Base-by-base conservation (phyloP, 1,140 invertebrate genomes). In the Drosophila elegans region DNA sequence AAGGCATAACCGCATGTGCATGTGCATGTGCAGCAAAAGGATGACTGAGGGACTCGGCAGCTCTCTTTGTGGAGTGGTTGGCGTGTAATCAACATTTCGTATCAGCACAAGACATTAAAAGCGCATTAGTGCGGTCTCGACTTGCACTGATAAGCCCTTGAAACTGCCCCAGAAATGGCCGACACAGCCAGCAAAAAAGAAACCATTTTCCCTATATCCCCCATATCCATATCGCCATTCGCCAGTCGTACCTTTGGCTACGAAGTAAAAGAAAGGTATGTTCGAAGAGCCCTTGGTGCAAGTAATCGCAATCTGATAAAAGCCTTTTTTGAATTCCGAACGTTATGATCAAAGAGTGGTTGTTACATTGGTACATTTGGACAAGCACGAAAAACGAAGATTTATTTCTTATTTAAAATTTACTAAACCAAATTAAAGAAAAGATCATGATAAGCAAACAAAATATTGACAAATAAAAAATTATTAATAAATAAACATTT, bases 61-160 rank as follows among this genome's bases (percentile, higher is more conserved):
- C 55, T 12, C 10, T 21, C 16, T 21, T 21, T 21, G 16, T 11
- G 59, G 55, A 69, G 46, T 56, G 74, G 46, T 16, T 66, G 60
- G 54, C 62, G 64, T 78, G 69, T 75, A 91, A 91, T 91, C 90
- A 89, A 82, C 69, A 89, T 89, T 84, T 91, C 81, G 83, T 91
- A 91, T 91, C 90, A 91, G 74, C 84, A 86, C 69, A 75, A 85
- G 85, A 91, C 90, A 91, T 91, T 91, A 91, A 91, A 91, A 91
- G 90, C 90, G 86, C 90, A 91, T 91, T 91, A 91, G 86, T 91
- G 86, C 66, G 69, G 64, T 56, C 77, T 61, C 67, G 74, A 79
- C 84, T 76, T 48, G 71, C 64, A 68, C 74, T 90, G 85, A 90
- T 90, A 90, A 85, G 64, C 61, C 69, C 77, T 72, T 80, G 59